Conservation (phyloP, 2,113 vertebrate species). For the Felis chaus region DNA sequence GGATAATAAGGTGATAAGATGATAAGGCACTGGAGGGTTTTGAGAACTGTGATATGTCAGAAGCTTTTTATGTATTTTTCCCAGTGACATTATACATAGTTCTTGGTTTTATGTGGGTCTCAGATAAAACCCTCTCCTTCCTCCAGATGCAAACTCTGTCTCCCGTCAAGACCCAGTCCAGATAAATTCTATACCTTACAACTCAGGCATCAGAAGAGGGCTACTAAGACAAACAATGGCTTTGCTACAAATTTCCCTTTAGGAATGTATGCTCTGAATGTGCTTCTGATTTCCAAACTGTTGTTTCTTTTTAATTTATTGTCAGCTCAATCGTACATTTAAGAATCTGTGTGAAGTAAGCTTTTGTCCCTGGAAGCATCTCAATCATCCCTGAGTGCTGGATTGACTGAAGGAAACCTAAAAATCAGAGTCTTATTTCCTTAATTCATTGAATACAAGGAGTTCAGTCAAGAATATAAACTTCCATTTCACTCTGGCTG, state of each 20-base stretch:
- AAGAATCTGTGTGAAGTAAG: not conserved
- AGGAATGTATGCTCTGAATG: not conserved
- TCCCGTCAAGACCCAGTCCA: fast-evolving
- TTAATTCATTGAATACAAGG: not conserved
- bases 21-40: not conserved
- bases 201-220: not conserved
- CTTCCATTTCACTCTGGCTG: not conserved
- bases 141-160: not conserved
- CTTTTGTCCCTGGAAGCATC: not conserved
- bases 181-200: not conserved
- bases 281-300: not conserved
- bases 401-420: not conserved
- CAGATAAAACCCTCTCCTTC: not conserved
- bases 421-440: not conserved
- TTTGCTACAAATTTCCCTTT: not conserved
- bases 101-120: not conserved
- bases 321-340: not conserved
- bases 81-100: not conserved
- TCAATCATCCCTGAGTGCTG: fast-evolving
- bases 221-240: not conserved
- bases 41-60: not conserved
- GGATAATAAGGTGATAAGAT: too few species aligned
- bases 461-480: not conserved
- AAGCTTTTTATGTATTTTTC: not conserved
- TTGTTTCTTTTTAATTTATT: not conserved